Conservation (phyloP, 1,140 invertebrate species). For the fruit fly (Drosophila melanogaster) region DNA sequence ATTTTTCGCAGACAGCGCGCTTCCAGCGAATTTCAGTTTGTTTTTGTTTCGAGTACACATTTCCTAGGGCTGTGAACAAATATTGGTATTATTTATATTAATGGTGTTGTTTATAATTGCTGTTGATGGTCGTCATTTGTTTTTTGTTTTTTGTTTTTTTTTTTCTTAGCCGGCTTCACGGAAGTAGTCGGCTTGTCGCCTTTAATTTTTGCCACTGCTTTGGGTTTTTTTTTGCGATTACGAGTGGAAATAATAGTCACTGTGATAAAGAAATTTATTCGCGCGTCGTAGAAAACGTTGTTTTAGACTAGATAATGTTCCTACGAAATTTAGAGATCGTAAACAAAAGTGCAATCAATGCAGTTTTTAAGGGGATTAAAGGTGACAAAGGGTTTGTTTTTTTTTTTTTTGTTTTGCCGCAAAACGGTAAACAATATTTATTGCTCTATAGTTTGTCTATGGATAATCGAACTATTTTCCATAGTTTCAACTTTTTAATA, state of each 20-base stretch:
- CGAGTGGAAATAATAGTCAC: slow-evolving; percentile 47
- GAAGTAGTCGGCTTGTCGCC: slow-evolving; percentile 49
- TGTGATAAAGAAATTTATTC: slow-evolving; percentile 58
- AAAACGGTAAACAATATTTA: background rate
- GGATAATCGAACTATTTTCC: background rate
- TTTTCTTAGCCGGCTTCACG: slow-evolving; percentile 35
- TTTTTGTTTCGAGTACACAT: slow-evolving; percentile 25
- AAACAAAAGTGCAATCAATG: slow-evolving; percentile 20
- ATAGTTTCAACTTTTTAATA: background rate
- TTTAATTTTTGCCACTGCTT: background rate
- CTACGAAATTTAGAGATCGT: slow-evolving; percentile 5
- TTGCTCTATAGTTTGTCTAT: too few species aligned
- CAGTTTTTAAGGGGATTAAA: slow-evolving; percentile 10
- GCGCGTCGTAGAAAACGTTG: slow-evolving; percentile 30
- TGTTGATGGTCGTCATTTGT: slow-evolving; percentile 16
- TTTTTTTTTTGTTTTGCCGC: too few species aligned
- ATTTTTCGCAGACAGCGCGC: slow-evolving; percentile 43
- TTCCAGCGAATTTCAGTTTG: slow-evolving; percentile 40
- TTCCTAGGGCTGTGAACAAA: slow-evolving; percentile 26
- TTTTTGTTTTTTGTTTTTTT: background rate
- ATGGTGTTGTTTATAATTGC: slow-evolving; percentile 44
- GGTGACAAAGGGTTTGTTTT: background rate
- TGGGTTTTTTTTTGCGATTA: slow-evolving; percentile 30
- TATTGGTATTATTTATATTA: slow-evolving; percentile 47
- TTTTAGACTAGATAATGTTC: background rate